Evolutionary conservation across 1,140 invertebrate genomes (phyloP), one percentile per base, ranked within the genome.

Genomic region (fruit fly (Drosophila melanogaster)): DNA sequence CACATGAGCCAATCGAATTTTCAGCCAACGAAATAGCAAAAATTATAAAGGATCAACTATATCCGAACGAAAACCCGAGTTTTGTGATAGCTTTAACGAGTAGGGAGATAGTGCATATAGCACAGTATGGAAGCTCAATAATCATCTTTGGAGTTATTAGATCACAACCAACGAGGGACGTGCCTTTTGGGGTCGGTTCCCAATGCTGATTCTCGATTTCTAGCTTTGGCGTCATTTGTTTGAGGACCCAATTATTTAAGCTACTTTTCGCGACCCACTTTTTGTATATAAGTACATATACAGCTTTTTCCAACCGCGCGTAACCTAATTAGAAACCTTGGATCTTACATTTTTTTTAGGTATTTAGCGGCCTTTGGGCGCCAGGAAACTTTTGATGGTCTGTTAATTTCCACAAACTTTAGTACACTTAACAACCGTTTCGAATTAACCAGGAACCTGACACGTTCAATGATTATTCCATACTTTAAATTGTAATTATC

Each of bases 251-350:
- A 46, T 66, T 69, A 43, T 33, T 50, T 17, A 50, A 47, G 37
- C 30, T n/a, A 33, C 17, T 50, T 51, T 60, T 57, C 30, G 12
- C 46, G 33, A 17, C 15, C 4, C 54, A 30, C 24, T 44, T 5
- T 44, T 11, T 10, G 26, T 44, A 17, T 44, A n/a, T 22, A 22
- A 2, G 19, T 22, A 22, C 19, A 22, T 22, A 22, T 38, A 19
- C 65, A 81, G 65, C 70, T 72, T 86, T 71, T 64, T 40, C 26
- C 65, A 87, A 47, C 78, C 69, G 78, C 79, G 70, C 83, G 83
- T 81, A 87, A 87, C 75, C 79, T 83, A 87, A 86, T 81, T 85
- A 86, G 67, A 85, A 81, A 74, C 44, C 44, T 66, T 40, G 43
- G 62, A 83, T 79, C 71, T 87, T 58, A 87, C 62, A 78, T 67